A percentile compares a stretch with the other conserved stretches of the same genome.
phyloP scores from a whole-genome alignment of 2,113 vertebrate genomes.

The Chaetodon trifascialis region DNA sequence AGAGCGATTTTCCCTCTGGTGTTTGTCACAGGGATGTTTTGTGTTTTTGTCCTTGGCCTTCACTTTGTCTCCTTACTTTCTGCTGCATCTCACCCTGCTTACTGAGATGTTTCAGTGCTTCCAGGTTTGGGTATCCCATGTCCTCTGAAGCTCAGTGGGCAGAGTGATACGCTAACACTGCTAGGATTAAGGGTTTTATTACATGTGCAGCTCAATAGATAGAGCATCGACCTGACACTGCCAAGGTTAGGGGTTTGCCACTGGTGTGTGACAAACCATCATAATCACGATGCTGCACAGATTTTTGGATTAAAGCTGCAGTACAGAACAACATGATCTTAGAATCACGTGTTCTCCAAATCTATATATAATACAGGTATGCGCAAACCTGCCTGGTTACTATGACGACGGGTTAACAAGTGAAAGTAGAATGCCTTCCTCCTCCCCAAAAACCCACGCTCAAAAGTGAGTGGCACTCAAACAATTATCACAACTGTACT shows the following conservation, averaged over 20 bases:
- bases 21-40: conserved; percentile 13
- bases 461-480: background rate
- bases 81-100: conserved; percentile 42
- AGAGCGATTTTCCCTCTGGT: conserved; percentile 13
- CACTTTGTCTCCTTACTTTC: conserved; percentile 24
- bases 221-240: conserved; percentile 41
- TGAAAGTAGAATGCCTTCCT: background rate
- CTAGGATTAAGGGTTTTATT: conserved; percentile 69
- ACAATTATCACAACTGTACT: background rate
- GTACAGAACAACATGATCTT: background rate
- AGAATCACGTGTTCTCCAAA: background rate
- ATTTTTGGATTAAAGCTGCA: conserved; percentile 51
- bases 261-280: conserved; percentile 11
- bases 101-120: conserved; percentile 46
- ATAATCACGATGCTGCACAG: conserved; percentile 6
- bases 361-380: conserved; percentile 19
- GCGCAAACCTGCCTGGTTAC: background rate
- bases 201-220: conserved; percentile 60
- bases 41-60: conserved; percentile 52
- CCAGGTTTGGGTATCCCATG: conserved; percentile 17
- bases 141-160: conserved; percentile 47
- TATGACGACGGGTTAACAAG: background rate
- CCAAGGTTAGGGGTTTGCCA: conserved; percentile 42
- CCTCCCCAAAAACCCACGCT: background rate
- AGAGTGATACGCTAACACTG: conserved; percentile 34